Percentiles rank a stretch among this genome's conserved stretches.
Evolutionary conservation across 2,888 invertebrate genomes (phyloP).

Genomic region (Cantharis lateralis): DNA sequence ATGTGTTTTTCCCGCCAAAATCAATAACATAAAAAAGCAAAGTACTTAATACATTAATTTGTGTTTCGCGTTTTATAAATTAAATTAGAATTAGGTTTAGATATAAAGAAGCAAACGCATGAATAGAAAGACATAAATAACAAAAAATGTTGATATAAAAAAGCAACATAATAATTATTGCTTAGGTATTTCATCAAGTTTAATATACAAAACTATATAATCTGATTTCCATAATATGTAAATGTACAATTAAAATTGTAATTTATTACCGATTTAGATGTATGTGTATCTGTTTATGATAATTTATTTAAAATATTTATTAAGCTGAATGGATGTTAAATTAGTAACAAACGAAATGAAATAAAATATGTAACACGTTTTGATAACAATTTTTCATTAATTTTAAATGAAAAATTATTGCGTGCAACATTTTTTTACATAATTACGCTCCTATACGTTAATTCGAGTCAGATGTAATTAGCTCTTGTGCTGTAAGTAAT

Average conservation of each 20-base stretch:
- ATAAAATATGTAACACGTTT: not conserved
- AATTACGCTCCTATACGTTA: not conserved
- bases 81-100: not conserved
- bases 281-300: not conserved
- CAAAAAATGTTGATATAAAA: not conserved
- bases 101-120: not conserved
- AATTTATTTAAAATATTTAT: conserved; percentile 2
- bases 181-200: not conserved
- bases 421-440: not conserved
- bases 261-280: conserved; percentile 11
- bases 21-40: not conserved
- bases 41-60: not conserved
- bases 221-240: conserved; percentile 19
- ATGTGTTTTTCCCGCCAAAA: not conserved
- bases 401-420: not conserved
- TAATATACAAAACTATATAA: not conserved
- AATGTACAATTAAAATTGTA: conserved; percentile 15
- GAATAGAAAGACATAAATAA: not conserved
- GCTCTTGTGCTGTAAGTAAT: not conserved
- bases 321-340: not conserved
- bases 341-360: not conserved
- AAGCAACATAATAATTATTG: not conserved
- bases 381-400: not conserved
- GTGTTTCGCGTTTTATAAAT: not conserved
- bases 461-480: not conserved